A percentile compares a stretch with the other conserved stretches of the same genome.
These are phyloP conservation scores for Drymodes brunneopygia DNA, from an alignment of 2,113 vertebrate genomes.

Conservation along the genomic window DNA sequence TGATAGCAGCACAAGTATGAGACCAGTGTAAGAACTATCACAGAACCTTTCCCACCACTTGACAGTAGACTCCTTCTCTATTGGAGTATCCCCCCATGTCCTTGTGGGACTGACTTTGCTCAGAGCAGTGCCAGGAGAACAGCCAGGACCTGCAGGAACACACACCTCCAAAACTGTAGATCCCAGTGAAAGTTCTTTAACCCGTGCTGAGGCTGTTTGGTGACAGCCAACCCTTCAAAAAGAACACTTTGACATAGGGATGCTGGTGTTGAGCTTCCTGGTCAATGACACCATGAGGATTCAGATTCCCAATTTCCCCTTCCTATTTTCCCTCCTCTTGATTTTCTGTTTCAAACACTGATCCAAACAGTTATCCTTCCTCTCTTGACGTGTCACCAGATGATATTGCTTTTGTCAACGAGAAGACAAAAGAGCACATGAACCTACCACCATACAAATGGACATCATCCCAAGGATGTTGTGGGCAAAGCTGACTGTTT, in stretches of 20 bases:
- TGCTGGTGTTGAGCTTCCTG: neutral
- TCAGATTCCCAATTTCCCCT: neutral
- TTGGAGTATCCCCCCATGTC: neutral
- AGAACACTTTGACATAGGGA: neutral
- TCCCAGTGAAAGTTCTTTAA: neutral
- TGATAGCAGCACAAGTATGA: fast-evolving
- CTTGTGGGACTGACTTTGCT: neutral
- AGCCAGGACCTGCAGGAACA: neutral
- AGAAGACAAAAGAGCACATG: neutral
- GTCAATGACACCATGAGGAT: neutral
- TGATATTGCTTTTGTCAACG: neutral
- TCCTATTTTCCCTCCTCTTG: neutral
- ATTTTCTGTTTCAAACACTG: neutral
- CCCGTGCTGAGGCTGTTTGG: neutral
- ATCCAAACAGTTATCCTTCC: neutral
- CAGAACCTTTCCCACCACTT: neutral
- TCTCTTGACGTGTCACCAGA: neutral
- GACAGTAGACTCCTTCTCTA: neutral
- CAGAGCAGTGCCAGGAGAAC: neutral
- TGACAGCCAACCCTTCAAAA: neutral
- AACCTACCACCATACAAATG: neutral
- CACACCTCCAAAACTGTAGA: neutral
- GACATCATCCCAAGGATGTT: neutral
- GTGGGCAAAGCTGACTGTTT: neutral
- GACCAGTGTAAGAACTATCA: neutral